Base-by-base conservation (phyloP, 2,797 vertebrate species). In the Taenioides sp. region DNA sequence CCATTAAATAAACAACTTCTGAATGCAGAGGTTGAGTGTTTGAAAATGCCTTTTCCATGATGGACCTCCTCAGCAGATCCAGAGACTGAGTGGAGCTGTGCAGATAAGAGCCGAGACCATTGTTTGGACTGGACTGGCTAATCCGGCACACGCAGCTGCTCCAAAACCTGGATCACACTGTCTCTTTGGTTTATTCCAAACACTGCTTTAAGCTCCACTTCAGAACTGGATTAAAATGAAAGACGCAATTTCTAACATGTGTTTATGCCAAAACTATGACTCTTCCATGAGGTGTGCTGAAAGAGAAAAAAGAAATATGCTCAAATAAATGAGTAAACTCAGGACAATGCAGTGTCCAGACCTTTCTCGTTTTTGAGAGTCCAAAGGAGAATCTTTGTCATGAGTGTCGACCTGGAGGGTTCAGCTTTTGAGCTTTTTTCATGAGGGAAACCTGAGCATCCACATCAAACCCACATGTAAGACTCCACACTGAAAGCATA, bases 141-240 rank as follows among this genome's bases (percentile, higher is more conserved):
- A 69, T 69, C 67, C 40, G 3, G 28, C 28, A 57, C 54, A 68
- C 52, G 22, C 66, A 4, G 34, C 28, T 22, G 52, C 50, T 55
- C 50, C 23, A 31, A 31, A 69, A 34, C 31, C 27, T 47, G 67
- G 67, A 69, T 23, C 22, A 10, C 4, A 18, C 34, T 40, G 25
- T 43, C 23, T 23, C 31, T 40, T 11, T 7, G 18, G 10, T 54
- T 67, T 57, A 37, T 52, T 23, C 31, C n/a, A 57, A 37, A n/a
- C 18, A 67, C 31, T 23, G 7, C 31, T 37, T 17, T 20, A 9
- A 34, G 66, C 52, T 16, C 28, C 65, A 54, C 49, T 67, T 54
- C 47, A 67, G 27, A 66, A 20, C 27, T 22, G 27, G 49, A 34
- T 28, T 64, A 34, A 34, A 54, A 52, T 34, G 1, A 67, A 54